Evolutionary conservation across 2,888 invertebrate genomes (phyloP).

Genomic region (Chorisops tibialis): DNA sequence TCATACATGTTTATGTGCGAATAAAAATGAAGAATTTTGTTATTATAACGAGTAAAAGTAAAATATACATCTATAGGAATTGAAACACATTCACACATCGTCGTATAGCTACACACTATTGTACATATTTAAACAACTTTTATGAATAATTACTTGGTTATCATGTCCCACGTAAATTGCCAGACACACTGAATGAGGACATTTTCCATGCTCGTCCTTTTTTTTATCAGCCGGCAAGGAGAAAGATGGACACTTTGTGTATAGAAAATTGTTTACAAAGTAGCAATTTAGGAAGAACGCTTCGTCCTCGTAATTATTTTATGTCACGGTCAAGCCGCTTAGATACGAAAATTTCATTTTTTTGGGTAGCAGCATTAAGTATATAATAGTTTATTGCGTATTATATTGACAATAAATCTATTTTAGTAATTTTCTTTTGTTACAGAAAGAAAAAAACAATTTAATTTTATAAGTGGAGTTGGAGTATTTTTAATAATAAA

Average conservation of each 20-base stretch:
- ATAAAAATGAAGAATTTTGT: slow-evolving; percentile 6
- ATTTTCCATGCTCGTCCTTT: too few relatives aligned
- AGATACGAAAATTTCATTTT: slow-evolving; percentile 3
- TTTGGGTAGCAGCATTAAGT: neutral
- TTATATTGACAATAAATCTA: slow-evolving; percentile 8
- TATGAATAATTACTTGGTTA: slow-evolving; percentile 32
- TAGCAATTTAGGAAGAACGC: slow-evolving; percentile 24
- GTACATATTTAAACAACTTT: slow-evolving; percentile 27
- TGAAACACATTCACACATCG: neutral
- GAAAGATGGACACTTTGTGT: slow-evolving; percentile 25
- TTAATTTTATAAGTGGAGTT: too few relatives aligned
- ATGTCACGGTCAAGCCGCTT: slow-evolving; percentile 21
- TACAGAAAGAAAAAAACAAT: neutral
- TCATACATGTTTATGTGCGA: slow-evolving; percentile 18
- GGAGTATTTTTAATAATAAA: too few relatives aligned
- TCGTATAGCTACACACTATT: neutral
- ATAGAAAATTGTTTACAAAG: slow-evolving; percentile 29
- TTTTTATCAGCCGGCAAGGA: neutral
- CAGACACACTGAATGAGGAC: too few relatives aligned
- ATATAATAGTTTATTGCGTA: slow-evolving; percentile 10
- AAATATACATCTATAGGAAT: neutral
- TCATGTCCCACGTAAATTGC: slow-evolving; percentile 7
- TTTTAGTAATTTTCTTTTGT: neutral
- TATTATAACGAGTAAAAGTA: neutral
- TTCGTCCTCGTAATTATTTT: slow-evolving; percentile 28